A percentile compares a stretch with the other conserved stretches of the same genome.
These are phyloP conservation scores for Drosophila serrata DNA, from an alignment of 1,140 invertebrate species.

Conservation along the genomic window DNA sequence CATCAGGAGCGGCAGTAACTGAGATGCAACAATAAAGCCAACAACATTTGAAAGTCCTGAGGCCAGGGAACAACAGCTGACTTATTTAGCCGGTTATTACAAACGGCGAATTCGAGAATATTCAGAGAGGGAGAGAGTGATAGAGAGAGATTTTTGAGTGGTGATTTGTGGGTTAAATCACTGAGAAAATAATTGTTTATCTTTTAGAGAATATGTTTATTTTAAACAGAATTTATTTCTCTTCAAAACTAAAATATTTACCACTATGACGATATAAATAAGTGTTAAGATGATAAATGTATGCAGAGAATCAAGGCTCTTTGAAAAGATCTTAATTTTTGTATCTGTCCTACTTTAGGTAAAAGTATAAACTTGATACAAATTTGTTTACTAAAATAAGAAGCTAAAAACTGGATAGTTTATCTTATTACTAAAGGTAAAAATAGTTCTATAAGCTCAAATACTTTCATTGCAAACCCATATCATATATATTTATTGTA, in stretches of 20 bases:
- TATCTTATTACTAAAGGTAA: not conserved
- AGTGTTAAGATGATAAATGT: not conserved
- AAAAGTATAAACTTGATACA: not conserved
- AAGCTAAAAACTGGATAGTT: not conserved
- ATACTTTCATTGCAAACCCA: not conserved
- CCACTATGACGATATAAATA: too few relatives aligned
- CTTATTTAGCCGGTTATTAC: constrained; percentile 72
- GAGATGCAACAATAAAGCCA: constrained; percentile 24
- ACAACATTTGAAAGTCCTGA: constrained; percentile 50
- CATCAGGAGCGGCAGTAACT: constrained; percentile 27
- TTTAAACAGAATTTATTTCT: not conserved
- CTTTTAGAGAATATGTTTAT: not conserved
- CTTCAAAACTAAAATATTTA: not conserved
- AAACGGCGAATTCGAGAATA: constrained; percentile 24
- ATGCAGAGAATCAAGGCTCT: not conserved
- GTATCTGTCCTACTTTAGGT: not conserved
- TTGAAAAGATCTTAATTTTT: not conserved
- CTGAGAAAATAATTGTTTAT: not conserved
- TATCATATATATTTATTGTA: not conserved
- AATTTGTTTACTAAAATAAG: not conserved
- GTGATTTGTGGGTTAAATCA: not conserved
- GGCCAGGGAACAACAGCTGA: constrained; percentile 63
- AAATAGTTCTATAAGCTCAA: not conserved
- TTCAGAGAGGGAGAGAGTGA: not conserved
- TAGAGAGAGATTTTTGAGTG: constrained; percentile 1